Evolutionary conservation across 2,888 invertebrate species (phyloP).

Genomic region (Piscicola geometra): DNA sequence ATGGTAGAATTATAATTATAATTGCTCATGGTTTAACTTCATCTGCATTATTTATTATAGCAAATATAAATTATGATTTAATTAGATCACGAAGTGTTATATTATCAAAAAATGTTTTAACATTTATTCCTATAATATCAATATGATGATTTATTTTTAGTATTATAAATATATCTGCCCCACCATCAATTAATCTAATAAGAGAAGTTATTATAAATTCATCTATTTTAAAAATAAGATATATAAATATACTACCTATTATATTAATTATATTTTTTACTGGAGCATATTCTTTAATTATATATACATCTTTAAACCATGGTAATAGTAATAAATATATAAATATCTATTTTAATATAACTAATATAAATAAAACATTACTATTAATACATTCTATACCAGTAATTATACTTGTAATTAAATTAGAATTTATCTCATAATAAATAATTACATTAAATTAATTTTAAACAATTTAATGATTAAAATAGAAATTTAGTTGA

Average conservation of each 20-base stretch:
- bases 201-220: slow-evolving; percentile 66
- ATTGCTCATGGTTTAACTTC: slow-evolving; percentile 57
- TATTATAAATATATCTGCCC: slow-evolving; percentile 65
- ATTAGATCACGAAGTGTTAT: slow-evolving; percentile 60
- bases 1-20: slow-evolving; percentile 43
- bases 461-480: too few relatives aligned
- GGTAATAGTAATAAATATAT: slow-evolving; percentile 50
- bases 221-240: slow-evolving; percentile 61
- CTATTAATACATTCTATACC: slow-evolving; percentile 38
- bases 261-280: slow-evolving; percentile 65
- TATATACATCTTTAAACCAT: slow-evolving; percentile 66
- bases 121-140: slow-evolving; percentile 62
- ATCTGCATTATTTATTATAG: slow-evolving; percentile 48
- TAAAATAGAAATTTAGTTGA: slow-evolving; percentile 43
- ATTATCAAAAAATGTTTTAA: slow-evolving; percentile 65
- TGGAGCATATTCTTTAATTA: slow-evolving; percentile 64
- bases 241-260: slow-evolving; percentile 60
- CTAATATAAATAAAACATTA: slow-evolving; percentile 14
- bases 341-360: background rate
- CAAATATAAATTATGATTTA: slow-evolving; percentile 46
- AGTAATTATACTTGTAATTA: slow-evolving; percentile 33
- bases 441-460: slow-evolving; percentile 31
- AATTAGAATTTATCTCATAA: slow-evolving; percentile 33
- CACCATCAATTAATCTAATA: slow-evolving; percentile 67
- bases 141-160: slow-evolving; percentile 66